Conservation (phyloP, 2,888 invertebrate species). For the Steinernema carpocapsae region DNA sequence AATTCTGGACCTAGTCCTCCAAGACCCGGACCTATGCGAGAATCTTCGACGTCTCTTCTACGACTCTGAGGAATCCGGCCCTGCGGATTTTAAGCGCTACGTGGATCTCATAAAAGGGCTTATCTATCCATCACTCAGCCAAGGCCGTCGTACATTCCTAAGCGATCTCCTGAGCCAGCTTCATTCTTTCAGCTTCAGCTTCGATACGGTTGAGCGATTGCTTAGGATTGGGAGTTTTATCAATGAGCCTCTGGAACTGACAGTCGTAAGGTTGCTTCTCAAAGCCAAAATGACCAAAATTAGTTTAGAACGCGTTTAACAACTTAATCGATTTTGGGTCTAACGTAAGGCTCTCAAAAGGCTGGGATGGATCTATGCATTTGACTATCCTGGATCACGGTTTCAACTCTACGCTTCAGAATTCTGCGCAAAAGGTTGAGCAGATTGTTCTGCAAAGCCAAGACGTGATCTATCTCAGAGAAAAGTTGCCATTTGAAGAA, state of each 20-base stretch:
- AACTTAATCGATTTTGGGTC: background rate
- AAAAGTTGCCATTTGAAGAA: too few relatives aligned
- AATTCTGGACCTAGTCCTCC: background rate
- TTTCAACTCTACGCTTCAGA: background rate
- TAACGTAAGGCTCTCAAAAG: background rate
- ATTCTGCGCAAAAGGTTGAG: background rate
- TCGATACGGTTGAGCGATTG: background rate
- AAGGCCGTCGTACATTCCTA: background rate
- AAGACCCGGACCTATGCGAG: background rate
- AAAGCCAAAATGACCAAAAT: too few relatives aligned
- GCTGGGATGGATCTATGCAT: background rate
- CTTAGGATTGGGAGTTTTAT: background rate
- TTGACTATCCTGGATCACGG: background rate
- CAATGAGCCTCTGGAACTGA: background rate
- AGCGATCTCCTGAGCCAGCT: background rate
- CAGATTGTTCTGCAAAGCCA: background rate
- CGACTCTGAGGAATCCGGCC: background rate
- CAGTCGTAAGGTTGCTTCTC: background rate
- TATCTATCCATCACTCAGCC: background rate
- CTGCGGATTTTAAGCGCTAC: background rate
- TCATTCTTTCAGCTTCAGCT: background rate
- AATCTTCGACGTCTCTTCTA: background rate
- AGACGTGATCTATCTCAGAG: background rate
- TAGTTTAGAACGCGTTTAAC: background rate
- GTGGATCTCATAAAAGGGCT: background rate